Evolutionary conservation across 2,113 vertebrate genomes (phyloP), one percentile per base, ranked within the genome.

Genomic region (Cynopterus brachyotis): DNA sequence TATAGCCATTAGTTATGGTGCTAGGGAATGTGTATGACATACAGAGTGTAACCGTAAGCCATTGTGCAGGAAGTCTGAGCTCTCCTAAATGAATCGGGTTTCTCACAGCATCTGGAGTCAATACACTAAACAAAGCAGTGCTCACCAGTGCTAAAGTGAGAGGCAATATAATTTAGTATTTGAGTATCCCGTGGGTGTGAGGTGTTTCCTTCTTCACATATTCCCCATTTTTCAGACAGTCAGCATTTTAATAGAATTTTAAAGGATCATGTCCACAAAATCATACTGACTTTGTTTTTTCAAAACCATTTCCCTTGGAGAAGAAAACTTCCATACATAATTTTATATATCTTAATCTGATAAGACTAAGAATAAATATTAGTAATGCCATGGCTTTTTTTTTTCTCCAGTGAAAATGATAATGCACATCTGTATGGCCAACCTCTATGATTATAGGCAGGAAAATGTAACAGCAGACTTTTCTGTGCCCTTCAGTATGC

Each of bases 41-140:
- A 40, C 24, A 78, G 30, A 88, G 13, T 87, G 2, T 42, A 96
- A 86, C 28, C 17, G 19, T 45, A n/a, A 59, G 9, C 45, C 20
- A 9, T 55, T 84, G 55, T 75, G 8, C 45, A 78, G 42, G 67
- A 92, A 87, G 92, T 75, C 22, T 55, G 60, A 96, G 67, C 62
- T 66, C 47, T 37, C 3, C 22, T 90, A 50, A 91, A 87, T 76
- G 94, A 87, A 88, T 4, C 73, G 37, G 62, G 40, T 59, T 26
- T 89, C 72, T 96, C 42, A 69, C 8, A 96, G 69, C 86, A 96
- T 92, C 70, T 96, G 95, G 66, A 88, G 32, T 80, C 55, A 90
- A 88, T 90, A 57, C 16, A 55, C 16, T 35, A 70, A 89, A 89
- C 78, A 96, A 89, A 90, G 76, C 7, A 45, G 45, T 35, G 35